Percentiles rank a stretch among this genome's conserved stretches.
These are phyloP conservation scores for Atta colombica DNA, from an alignment of 1,140 invertebrate genomes.

Conservation along the genomic window DNA sequence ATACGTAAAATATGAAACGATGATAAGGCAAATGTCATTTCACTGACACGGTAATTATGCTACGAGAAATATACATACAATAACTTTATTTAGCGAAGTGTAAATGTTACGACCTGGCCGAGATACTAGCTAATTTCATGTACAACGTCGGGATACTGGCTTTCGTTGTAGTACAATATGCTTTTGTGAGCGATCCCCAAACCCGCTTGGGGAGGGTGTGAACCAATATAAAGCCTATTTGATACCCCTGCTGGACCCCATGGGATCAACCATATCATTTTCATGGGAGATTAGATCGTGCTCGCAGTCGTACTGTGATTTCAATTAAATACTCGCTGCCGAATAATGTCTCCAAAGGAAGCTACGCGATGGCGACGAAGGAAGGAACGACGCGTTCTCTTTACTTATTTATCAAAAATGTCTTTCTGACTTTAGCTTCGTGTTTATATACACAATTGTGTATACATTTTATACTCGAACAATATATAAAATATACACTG, in stretches of 20 bases:
- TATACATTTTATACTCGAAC: not conserved
- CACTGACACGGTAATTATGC: conserved; percentile 29
- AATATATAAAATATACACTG: not conserved
- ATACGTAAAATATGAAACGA: not conserved
- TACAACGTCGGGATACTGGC: conserved; percentile 61
- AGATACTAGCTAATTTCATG: conserved; percentile 73
- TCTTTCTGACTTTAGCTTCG: not conserved
- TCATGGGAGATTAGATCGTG: conserved; percentile 83
- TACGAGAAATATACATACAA: conserved; percentile 37
- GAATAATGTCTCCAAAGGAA: conserved; percentile 24
- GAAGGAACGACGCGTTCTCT: not conserved
- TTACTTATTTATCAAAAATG: not conserved
- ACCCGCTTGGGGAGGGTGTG: conserved; percentile 79
- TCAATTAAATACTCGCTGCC: conserved; percentile 80
- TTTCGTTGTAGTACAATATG: conserved; percentile 77
- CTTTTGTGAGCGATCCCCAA: conserved; percentile 76
- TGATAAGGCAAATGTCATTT: conserved; percentile 24
- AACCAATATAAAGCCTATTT: conserved; percentile 84
- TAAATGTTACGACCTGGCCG: conserved; percentile 65
- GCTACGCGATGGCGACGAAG: conserved; percentile 11
- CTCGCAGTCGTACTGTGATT: conserved; percentile 78
- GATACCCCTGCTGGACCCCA: conserved; percentile 79
- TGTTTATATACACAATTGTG: no score
- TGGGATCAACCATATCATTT: conserved; percentile 85
- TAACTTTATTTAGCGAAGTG: conserved; percentile 69